These are phyloP conservation scores for Nothobranchius kuhntae DNA, from an alignment of 2,113 vertebrate genomes.

Conservation along the genomic window DNA sequence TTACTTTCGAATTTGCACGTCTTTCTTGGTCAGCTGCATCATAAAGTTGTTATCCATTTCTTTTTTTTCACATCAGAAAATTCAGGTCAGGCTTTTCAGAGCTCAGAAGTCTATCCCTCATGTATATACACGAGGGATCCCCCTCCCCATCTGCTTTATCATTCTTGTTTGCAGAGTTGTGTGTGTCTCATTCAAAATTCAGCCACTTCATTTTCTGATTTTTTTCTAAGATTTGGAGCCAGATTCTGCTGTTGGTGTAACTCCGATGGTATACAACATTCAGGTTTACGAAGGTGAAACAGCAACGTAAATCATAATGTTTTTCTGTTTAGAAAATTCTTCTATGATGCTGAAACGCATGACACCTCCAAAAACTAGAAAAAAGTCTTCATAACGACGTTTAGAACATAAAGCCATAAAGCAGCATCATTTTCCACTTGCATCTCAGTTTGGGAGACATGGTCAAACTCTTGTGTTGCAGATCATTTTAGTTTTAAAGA, in stretches of 20 bases:
- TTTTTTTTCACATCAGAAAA: background rate
- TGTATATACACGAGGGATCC: background rate
- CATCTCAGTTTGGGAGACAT: too few species aligned
- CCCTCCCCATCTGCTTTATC: background rate
- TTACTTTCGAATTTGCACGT: conserved; percentile 9
- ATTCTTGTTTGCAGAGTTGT: background rate
- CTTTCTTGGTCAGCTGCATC: background rate
- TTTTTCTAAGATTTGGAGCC: conserved; percentile 36
- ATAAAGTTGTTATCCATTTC: background rate
- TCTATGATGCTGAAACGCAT: too few species aligned
- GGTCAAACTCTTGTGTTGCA: too few species aligned
- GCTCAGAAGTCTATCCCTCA: background rate
- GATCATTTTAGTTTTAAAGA: too few species aligned
- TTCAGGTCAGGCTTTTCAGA: background rate
- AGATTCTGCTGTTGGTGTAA: conserved; percentile 33
- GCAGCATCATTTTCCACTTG: too few species aligned
- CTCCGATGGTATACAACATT: conserved; percentile 4
- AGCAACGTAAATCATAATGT: too few species aligned
- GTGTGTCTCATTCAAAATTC: background rate
- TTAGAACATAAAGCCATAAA: too few species aligned
- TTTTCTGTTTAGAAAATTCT: too few species aligned
- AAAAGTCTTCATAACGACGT: too few species aligned
- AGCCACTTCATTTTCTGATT: conserved; percentile 9
- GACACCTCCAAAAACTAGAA: too few species aligned
- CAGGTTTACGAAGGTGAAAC: background rate